Conservation (phyloP, 2,113 vertebrate species). For the Australoheros scitulus region DNA sequence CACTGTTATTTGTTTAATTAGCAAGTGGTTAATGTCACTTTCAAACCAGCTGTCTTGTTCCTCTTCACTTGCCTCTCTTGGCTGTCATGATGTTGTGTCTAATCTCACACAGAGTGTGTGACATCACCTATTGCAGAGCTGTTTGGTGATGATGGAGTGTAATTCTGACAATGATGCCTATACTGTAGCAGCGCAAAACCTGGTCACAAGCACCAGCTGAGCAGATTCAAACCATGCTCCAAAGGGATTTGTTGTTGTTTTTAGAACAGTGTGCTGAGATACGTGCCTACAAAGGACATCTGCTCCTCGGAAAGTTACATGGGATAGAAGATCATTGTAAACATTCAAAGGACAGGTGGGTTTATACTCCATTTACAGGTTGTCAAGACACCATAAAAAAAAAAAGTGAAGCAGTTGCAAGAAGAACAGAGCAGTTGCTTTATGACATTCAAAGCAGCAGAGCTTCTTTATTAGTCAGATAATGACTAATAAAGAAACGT, state of each 20-base stretch:
- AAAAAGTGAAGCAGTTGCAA: not conserved
- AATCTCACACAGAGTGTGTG: not conserved
- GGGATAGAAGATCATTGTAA: not conserved
- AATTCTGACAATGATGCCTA: slow-evolving; percentile 6
- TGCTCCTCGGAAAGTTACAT: slow-evolving; percentile 17
- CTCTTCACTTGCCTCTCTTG: not conserved
- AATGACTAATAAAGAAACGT: not conserved
- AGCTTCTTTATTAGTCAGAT: too few relatives aligned
- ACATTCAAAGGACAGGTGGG: not conserved
- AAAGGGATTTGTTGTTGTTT: slow-evolving; percentile 32
- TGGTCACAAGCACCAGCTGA: slow-evolving; percentile 14
- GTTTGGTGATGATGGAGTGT: not conserved
- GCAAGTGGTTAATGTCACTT: not conserved
- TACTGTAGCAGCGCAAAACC: not conserved
- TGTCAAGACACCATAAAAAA: not conserved
- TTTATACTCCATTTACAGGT: slow-evolving; percentile 15
- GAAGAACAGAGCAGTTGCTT: not conserved
- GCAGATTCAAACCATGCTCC: slow-evolving; percentile 18
- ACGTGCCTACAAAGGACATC: slow-evolving; percentile 37
- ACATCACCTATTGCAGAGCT: slow-evolving; percentile 16
- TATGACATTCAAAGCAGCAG: not conserved
- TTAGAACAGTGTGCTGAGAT: slow-evolving; percentile 31
- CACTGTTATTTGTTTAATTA: not conserved
- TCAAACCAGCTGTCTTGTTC: not conserved
- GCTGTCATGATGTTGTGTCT: not conserved